phyloP scores from a whole-genome alignment of 2,888 invertebrate species.

The Lydus trimaculatus region DNA sequence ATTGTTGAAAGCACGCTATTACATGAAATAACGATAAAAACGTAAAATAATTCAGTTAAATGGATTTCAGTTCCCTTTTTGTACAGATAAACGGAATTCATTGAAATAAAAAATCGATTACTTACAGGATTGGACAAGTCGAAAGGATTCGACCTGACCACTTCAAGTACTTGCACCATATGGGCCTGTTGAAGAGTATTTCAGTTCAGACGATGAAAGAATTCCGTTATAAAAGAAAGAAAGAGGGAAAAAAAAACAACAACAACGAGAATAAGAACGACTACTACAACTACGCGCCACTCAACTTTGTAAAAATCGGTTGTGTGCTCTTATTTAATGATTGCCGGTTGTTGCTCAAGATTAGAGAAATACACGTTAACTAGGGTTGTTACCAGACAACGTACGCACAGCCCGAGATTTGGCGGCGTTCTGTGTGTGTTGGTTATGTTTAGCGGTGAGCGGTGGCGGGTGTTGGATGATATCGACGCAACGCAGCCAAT shows the following conservation, averaged over 20 bases:
- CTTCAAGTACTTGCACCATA: conserved; percentile 85
- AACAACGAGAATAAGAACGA: not conserved
- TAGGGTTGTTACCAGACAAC: conserved; percentile 27
- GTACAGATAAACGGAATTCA: not conserved
- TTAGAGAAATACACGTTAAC: conserved; percentile 19
- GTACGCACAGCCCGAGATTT: conserved; percentile 51
- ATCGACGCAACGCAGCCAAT: conserved; percentile 58
- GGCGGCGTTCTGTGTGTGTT: conserved; percentile 51
- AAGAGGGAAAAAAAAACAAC: not conserved
- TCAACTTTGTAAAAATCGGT: conserved; percentile 5
- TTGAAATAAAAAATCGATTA: conserved; percentile 51
- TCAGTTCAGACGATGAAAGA: conserved; percentile 8
- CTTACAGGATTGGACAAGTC: conserved; percentile 82
- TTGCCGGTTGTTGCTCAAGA: conserved; percentile 11
- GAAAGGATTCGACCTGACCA: conserved; percentile 80
- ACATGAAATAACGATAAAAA: not conserved
- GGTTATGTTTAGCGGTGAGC: conserved; percentile 29
- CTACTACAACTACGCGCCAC: not conserved
- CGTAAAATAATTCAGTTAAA: not conserved
- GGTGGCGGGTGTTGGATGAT: conserved; percentile 31
- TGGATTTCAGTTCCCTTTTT: not conserved
- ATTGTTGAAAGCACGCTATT: not conserved
- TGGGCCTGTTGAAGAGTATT: conserved; percentile 55
- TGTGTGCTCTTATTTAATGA: not conserved
- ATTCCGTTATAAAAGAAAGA: not conserved